phyloP scores from a whole-genome alignment of 2,113 vertebrate genomes.

The Mionectes macconnelli region DNA sequence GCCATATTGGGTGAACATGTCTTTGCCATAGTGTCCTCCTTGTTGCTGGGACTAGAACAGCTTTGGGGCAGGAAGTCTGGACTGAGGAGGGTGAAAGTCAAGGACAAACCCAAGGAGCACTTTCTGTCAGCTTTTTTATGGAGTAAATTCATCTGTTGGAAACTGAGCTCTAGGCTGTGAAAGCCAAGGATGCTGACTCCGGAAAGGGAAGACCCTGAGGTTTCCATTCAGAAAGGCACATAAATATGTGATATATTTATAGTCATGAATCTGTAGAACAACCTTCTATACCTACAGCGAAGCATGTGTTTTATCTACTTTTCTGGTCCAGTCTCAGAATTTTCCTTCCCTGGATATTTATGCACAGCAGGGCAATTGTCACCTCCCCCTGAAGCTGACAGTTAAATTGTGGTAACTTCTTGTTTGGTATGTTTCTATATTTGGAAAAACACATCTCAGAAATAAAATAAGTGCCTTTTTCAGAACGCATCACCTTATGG shows the following conservation, averaged over 20 bases:
- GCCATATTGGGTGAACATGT: fast-evolving
- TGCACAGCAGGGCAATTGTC: background rate
- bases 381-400: background rate
- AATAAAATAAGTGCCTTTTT: background rate
- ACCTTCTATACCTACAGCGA: background rate
- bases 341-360: background rate
- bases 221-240: background rate
- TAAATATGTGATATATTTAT: background rate
- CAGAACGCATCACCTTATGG: background rate
- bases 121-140: background rate
- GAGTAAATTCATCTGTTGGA: background rate
- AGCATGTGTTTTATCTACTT: background rate
- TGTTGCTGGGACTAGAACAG: background rate
- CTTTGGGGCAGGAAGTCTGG: background rate
- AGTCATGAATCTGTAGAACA: background rate
- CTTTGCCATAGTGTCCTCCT: background rate
- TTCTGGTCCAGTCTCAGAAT: background rate
- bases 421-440: background rate
- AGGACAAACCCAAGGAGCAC: background rate
- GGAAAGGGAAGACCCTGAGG: background rate
- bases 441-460: background rate
- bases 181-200: background rate
- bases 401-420: background rate
- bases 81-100: background rate
- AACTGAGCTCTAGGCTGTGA: background rate